Base-by-base conservation (phyloP, 2,797 vertebrate genomes). In the Pampus argenteus region DNA sequence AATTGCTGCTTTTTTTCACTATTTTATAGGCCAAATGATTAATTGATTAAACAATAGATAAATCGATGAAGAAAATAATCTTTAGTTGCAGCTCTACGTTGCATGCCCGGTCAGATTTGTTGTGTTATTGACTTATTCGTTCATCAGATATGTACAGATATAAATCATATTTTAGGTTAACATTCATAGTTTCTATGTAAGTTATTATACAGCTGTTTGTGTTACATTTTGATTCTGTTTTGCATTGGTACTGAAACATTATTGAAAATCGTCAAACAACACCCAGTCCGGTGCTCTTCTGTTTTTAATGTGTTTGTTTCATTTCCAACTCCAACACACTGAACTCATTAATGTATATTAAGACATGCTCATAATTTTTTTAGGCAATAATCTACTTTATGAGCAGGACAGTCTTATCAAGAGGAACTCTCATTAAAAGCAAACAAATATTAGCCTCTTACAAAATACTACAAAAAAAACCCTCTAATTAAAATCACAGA, bases 401-500 rank as follows among this genome's bases (percentile, higher is more conserved):
- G 10, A 36, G 23, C 66, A 50, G 34, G 55, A 28, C 6, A 4
- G 57, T 47, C 9, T 47, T 28, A 15, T 65, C 44, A 50, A 34
- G 42, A 11, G 20, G n/a, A 31, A 6, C 28, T 10, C 18, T n/a
- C 4, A 7, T 14, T 18, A 50, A 54, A 55, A 58, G 4, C 10
- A 23, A 72, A 62, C 31, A 74, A 45, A 61, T 23, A 36, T 22
- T 1, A 55, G 18, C 4, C 18, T n/a, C 44, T 5, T 28, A 66
- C 25, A 60, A 63, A 29, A 57, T 17, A 44, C 34, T 36, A 11
- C 10, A 54, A 50, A 29, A 51, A 51, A 42, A 34, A 59, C 4
- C 1, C 17, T 7, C 48, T 22, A 49, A 76, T 74, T 74, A 63
- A 77, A 70, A 26, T 23, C 14, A 15, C 20, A 51, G 60, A 45